Percentiles rank a stretch among this genome's conserved stretches.
These are phyloP conservation scores for Rhopilema esculentum DNA, from an alignment of 30 jellyfish, hydroid and myxozoan species.

Conservation along the genomic window DNA sequence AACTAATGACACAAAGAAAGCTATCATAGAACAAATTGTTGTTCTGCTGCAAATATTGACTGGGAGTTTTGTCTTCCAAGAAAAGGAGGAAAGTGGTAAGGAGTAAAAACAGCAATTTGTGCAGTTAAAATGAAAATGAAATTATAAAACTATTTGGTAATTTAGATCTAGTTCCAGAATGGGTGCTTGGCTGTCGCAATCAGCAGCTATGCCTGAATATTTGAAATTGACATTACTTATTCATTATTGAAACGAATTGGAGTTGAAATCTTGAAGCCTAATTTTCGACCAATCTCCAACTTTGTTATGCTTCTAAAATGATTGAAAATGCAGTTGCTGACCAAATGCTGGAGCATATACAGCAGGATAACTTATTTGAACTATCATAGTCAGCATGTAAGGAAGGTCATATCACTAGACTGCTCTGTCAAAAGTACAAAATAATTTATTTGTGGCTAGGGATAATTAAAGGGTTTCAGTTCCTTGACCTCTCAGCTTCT, in stretches of 20 bases:
- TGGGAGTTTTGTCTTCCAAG: no score
- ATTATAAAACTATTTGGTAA: no score
- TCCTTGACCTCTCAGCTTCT: conserved; percentile 70
- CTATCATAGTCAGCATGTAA: conserved; percentile 57
- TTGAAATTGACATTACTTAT: conserved; percentile 6
- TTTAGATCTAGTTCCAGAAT: conserved; percentile 60
- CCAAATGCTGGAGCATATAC: conserved; percentile 59
- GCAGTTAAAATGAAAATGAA: no score
- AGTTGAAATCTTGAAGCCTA: conserved; percentile 42
- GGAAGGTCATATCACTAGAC: conserved; percentile 67
- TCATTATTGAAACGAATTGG: conserved; percentile 45
- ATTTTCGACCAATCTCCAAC: conserved; percentile 69
- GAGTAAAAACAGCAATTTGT: no score
- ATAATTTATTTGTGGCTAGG: conserved; percentile 46
- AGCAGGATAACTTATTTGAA: conserved; percentile 36
- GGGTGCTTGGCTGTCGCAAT: conserved; percentile 19
- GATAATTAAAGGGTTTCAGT: conserved; percentile 50
- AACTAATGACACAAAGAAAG: no score
- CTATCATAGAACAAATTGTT: no score
- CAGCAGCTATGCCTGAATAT: conserved; percentile 31
- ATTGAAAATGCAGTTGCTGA: conserved; percentile 60
- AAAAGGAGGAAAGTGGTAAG: no score
- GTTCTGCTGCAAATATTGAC: no score
- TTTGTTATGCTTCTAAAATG: conserved; percentile 55
- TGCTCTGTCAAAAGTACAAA: conserved; percentile 45